Evolutionary conservation across 2,888 invertebrate genomes (phyloP).

Genomic region (Allacma fusca): DNA sequence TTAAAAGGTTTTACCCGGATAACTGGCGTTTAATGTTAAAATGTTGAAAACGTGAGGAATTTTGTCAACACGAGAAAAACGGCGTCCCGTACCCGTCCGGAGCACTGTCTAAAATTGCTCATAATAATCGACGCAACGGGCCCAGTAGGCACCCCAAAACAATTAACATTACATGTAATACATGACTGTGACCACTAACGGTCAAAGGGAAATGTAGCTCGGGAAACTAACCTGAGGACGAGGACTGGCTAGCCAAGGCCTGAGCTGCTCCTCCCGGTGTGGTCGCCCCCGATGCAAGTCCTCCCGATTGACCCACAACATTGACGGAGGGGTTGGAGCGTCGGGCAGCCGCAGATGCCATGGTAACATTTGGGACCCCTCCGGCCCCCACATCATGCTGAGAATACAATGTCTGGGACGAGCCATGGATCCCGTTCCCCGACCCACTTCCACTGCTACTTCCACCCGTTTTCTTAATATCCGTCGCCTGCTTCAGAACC

Average conservation of each 20-base stretch:
- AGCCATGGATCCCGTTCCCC: conserved; percentile 58
- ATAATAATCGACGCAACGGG: too few species aligned
- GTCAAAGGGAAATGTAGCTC: background rate
- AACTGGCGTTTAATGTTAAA: too few species aligned
- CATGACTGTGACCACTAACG: too few species aligned
- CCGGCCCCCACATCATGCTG: conserved; percentile 55
- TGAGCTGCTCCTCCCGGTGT: conserved; percentile 54
- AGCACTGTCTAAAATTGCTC: too few species aligned
- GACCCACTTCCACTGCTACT: conserved; percentile 55
- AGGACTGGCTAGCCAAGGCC: conserved; percentile 47
- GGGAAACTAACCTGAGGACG: conserved; percentile 58
- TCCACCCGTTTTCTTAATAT: conserved; percentile 68
- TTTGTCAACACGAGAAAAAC: too few species aligned
- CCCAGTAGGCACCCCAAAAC: too few species aligned
- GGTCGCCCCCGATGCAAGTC: conserved; percentile 58
- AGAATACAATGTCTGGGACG: conserved; percentile 57
- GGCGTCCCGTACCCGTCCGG: too few species aligned
- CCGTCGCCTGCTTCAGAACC: conserved; percentile 92
- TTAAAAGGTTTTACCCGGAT: too few species aligned
- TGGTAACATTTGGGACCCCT: background rate
- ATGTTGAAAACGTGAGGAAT: too few species aligned
- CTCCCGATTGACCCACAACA: conserved; percentile 45
- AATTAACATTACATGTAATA: too few species aligned
- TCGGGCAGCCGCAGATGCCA: conserved; percentile 29
- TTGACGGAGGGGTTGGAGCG: conserved; percentile 61